A percentile compares a stretch with the other conserved stretches of the same genome.
Evolutionary conservation across 2,888 invertebrate species (phyloP).

Genomic region (Synanthedon formicaeformis): DNA sequence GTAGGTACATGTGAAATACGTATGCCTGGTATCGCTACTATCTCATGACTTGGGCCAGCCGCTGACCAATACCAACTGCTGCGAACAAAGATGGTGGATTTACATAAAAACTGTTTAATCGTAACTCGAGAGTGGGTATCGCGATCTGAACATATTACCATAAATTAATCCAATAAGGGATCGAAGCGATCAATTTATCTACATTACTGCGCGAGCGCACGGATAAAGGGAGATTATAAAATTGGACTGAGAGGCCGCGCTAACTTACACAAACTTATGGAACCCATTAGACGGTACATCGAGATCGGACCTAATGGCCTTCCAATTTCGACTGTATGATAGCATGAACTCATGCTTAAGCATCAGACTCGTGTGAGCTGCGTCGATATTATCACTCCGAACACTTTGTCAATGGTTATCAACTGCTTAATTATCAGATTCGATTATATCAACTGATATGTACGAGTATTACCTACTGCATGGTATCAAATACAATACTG

Average conservation of each 20-base stretch:
- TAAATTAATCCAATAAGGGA: constrained; percentile 56
- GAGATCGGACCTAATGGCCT: not conserved
- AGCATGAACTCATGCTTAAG: no score
- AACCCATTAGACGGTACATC: constrained; percentile 30
- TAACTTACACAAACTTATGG: constrained; percentile 31
- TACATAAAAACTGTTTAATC: constrained; percentile 65
- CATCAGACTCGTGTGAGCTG: no score
- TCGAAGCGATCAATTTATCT: constrained; percentile 51
- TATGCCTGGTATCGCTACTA: not conserved
- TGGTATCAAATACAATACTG: no score
- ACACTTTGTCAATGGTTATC: no score
- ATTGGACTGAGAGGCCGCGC: constrained; percentile 12
- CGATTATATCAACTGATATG: no score
- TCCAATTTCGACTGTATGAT: no score
- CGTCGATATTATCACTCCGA: no score
- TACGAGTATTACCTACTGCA: no score
- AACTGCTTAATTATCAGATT: no score
- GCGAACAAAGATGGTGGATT: constrained; percentile 57
- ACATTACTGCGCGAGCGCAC: constrained; percentile 44
- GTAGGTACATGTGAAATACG: no score
- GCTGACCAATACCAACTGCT: constrained; percentile 31
- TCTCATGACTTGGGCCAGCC: constrained; percentile 10
- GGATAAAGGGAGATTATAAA: constrained; percentile 13
- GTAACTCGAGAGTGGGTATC: constrained; percentile 51
- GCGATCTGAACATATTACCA: constrained; percentile 48